Percentiles rank a stretch among this genome's conserved stretches.
phyloP scores from a whole-genome alignment of 1,140 invertebrate genomes.

The Drosophila repletoides region DNA sequence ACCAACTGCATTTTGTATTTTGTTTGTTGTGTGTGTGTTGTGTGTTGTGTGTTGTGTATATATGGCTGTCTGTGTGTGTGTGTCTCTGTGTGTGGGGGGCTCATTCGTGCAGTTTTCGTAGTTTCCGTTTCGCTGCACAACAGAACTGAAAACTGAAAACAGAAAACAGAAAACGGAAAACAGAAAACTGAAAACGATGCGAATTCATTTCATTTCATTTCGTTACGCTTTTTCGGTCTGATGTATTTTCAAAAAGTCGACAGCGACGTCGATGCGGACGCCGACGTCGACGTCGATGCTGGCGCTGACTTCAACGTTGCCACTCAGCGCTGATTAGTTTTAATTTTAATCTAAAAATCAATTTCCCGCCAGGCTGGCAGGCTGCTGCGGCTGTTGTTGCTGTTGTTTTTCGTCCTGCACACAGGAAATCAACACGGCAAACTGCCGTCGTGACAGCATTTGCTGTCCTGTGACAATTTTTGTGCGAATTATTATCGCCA shows the following conservation, averaged over 20 bases:
- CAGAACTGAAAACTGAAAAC: conserved; percentile 16
- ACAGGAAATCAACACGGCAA: conserved; percentile 77
- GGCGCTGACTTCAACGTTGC: too few species aligned
- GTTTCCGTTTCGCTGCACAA: conserved; percentile 74
- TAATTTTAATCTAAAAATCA: conserved; percentile 82
- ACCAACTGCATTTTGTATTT: conserved; percentile 56
- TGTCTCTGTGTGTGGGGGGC: conserved; percentile 20
- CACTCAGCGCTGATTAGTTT: conserved; percentile 81
- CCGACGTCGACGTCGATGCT: conserved; percentile 19
- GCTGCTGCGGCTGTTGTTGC: conserved; percentile 5
- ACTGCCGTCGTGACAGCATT: conserved; percentile 37
- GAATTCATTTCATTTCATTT: conserved; percentile 77
- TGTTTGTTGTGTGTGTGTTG: too few species aligned
- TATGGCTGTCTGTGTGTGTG: neutral
- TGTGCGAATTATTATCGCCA: conserved; percentile 69
- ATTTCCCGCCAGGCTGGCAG: conserved; percentile 65
- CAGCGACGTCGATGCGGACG: neutral
- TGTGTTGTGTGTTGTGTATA: conserved; percentile 1
- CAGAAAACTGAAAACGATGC: conserved; percentile 54
- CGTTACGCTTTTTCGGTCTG: conserved; percentile 76
- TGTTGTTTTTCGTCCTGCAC: conserved; percentile 70
- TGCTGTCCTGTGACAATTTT: conserved; percentile 62
- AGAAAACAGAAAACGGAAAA: conserved; percentile 19
- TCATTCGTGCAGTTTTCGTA: conserved; percentile 51
- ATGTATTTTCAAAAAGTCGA: conserved; percentile 58